These are phyloP conservation scores for Amphilophus citrinellus DNA, from an alignment of 2,113 vertebrate species.

Conservation along the genomic window DNA sequence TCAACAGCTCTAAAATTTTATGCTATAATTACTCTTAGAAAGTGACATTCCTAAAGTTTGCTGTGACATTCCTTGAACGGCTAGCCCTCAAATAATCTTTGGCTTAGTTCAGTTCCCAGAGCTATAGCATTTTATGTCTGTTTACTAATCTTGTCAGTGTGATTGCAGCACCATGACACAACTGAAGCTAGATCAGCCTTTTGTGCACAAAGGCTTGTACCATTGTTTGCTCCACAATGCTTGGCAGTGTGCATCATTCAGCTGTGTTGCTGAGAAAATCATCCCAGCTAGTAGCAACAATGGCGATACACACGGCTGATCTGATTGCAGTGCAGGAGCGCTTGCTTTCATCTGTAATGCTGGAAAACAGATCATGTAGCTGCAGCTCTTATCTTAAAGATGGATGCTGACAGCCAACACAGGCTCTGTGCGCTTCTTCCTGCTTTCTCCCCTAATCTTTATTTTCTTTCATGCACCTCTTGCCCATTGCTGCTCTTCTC, in stretches of 20 bases:
- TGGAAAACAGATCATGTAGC: constrained; percentile 69
- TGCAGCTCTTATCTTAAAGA: constrained; percentile 67
- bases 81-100: constrained; percentile 40
- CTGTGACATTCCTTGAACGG: constrained; percentile 13
- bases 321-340: constrained; percentile 58
- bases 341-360: constrained; percentile 58
- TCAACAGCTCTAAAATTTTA: background rate
- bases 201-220: constrained; percentile 66
- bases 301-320: constrained; percentile 57
- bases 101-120: constrained; percentile 21
- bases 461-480: constrained; percentile 8
- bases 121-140: constrained; percentile 54
- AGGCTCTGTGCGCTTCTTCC: constrained; percentile 16
- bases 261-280: constrained; percentile 55
- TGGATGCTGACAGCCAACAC: constrained; percentile 61
- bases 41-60: background rate
- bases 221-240: constrained; percentile 72
- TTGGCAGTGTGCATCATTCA: constrained; percentile 56
- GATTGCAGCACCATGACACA: constrained; percentile 53
- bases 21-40: background rate
- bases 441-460: constrained; percentile 26
- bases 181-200: constrained; percentile 57
- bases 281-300: constrained; percentile 54
- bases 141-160: constrained; percentile 61
- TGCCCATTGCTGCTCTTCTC: constrained; percentile 1